These are phyloP conservation scores for Tyrophagus putrescentiae DNA, from an alignment of 1,140 invertebrate species.

Conservation along the genomic window DNA sequence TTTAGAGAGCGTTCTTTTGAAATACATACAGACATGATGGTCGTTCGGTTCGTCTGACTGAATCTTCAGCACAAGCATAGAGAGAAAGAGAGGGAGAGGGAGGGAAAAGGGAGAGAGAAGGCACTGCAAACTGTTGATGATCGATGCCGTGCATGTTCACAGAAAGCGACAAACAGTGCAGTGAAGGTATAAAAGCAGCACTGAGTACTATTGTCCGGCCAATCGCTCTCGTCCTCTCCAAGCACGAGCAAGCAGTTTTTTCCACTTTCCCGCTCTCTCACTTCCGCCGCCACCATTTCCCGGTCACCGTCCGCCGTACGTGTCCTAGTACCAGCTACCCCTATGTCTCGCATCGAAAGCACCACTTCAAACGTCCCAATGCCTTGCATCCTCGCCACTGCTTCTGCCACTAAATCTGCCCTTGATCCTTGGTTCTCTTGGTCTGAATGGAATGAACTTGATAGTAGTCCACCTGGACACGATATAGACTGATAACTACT, in stretches of 20 bases:
- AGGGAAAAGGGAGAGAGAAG: too few species aligned
- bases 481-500: too few species aligned
- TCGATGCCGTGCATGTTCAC: too few species aligned
- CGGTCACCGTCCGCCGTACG: not conserved
- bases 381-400: not conserved
- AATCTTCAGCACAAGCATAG: too few species aligned
- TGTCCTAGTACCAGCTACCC: not conserved
- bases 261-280: not conserved
- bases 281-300: not conserved
- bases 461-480: too few species aligned
- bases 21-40: too few species aligned
- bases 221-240: not conserved
- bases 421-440: constrained; percentile 8
- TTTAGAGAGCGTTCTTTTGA: too few species aligned
- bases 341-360: not conserved
- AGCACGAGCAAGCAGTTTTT: not conserved
- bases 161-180: too few species aligned
- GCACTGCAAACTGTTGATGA: too few species aligned
- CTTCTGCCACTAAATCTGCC: not conserved
- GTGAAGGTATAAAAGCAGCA: not conserved
- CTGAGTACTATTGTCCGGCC: not conserved
- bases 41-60: too few species aligned
- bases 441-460: too few species aligned
- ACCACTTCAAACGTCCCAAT: not conserved
- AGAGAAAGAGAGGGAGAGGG: too few species aligned